These are phyloP conservation scores for Echinarachnius parma DNA, from an alignment of 53 echinoderm and acorn worm species.

Conservation along the genomic window DNA sequence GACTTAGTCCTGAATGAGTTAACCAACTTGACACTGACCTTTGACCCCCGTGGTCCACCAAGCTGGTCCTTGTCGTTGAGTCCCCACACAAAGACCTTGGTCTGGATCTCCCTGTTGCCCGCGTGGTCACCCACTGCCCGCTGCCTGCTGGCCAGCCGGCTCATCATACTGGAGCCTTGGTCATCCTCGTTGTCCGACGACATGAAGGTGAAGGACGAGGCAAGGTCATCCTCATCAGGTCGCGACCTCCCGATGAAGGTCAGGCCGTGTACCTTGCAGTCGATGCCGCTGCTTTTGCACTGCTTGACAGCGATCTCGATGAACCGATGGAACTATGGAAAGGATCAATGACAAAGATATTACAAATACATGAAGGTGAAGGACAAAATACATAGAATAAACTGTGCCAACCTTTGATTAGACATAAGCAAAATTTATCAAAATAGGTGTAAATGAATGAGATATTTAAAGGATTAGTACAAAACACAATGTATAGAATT, in stretches of 20 bases:
- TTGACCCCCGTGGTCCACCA: constrained; percentile 94
- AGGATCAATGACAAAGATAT: no score
- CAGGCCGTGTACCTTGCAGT: constrained; percentile 96
- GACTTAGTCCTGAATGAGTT: no score
- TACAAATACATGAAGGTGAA: no score
- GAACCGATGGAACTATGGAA: constrained; percentile 66
- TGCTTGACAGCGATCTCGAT: constrained; percentile 87
- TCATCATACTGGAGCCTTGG: constrained; percentile 61
- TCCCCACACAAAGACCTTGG: constrained; percentile 99
- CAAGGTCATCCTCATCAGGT: constrained; percentile 96
- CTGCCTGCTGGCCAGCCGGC: constrained; percentile 61
- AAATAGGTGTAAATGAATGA: no score
- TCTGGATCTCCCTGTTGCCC: constrained; percentile 88
- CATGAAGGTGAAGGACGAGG: constrained; percentile 86
- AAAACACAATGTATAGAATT: no score
- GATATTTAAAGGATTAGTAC: no score
- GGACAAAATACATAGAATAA: no score
- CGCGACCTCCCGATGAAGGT: constrained; percentile 79
- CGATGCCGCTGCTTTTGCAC: constrained; percentile 97
- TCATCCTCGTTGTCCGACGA: constrained; percentile 89
- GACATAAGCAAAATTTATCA: no score
- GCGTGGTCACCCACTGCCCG: constrained; percentile 60
- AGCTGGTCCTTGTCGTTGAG: constrained; percentile 98
- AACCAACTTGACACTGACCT: no score
- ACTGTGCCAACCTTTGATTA: no score